Percentiles rank a stretch among this genome's conserved stretches.
phyloP scores from a whole-genome alignment of 2,113 vertebrate genomes.

The Ptilorrhoa leucosticta region DNA sequence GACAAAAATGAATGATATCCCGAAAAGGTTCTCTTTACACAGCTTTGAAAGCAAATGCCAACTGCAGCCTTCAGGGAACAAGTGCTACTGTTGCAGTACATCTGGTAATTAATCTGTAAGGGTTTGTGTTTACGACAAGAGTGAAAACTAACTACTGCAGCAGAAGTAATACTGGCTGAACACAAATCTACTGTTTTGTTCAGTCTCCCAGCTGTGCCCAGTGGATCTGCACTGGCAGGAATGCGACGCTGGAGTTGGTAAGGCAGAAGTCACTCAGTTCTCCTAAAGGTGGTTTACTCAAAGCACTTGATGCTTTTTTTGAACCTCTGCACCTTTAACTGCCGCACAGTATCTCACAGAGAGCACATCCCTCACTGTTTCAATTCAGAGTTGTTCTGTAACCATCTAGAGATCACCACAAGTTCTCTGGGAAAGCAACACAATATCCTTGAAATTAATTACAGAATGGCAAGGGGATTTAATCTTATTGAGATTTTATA shows the following conservation, averaged over 20 bases:
- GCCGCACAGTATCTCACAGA: not conserved
- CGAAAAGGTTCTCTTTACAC: not conserved
- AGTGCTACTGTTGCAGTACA: not conserved
- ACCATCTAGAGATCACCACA: not conserved
- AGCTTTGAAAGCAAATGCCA: not conserved
- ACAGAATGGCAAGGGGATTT: not conserved
- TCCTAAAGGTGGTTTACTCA: not conserved
- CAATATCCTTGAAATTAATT: conserved; percentile 47
- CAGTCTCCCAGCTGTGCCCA: not conserved
- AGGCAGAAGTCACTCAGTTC: not conserved
- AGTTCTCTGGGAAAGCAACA: conserved; percentile 29
- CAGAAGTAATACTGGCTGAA: not conserved
- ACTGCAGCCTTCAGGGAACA: not conserved
- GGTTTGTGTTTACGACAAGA: conserved; percentile 1
- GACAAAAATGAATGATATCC: not conserved
- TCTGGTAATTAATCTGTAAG: conserved; percentile 1
- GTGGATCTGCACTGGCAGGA: not conserved
- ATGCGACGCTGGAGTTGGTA: not conserved
- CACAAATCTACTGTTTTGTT: not conserved
- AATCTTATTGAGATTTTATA: conserved; percentile 19
- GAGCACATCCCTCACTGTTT: not conserved
- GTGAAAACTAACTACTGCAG: not conserved
- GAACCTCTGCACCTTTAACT: not conserved
- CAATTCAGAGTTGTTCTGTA: not conserved
- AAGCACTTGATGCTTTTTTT: not conserved